Percentiles rank a stretch among this genome's conserved stretches.
phyloP scores from a whole-genome alignment of 92 coral and sea anemone species.

The Virgularia gustaviana region DNA sequence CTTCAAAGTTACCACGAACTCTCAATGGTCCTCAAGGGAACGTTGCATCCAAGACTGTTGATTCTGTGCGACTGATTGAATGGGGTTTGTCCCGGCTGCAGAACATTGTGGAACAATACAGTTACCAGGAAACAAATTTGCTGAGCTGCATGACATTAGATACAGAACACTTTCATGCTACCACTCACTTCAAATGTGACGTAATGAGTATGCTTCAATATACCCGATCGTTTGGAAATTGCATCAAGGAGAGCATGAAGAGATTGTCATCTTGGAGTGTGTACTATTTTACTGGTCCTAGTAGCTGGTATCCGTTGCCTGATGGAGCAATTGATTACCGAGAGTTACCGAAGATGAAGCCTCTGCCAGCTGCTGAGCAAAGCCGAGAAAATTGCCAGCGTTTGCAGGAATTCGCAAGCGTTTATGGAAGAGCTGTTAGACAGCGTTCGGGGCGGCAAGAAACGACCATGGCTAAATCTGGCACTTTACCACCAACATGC shows the following conservation, averaged over 20 bases:
- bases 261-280: conserved; percentile 50
- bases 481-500: conserved; percentile 40
- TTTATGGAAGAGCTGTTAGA: conserved; percentile 32
- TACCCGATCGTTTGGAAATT: conserved; percentile 39
- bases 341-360: conserved; percentile 35
- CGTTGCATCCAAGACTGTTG: conserved; percentile 6
- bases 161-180: conserved; percentile 38
- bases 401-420: conserved; percentile 27
- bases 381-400: conserved; percentile 39
- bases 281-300: conserved; percentile 35
- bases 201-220: conserved; percentile 49
- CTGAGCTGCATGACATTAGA: conserved; percentile 50
- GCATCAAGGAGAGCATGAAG: conserved; percentile 48
- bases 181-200: conserved; percentile 37
- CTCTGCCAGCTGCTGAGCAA: conserved; percentile 29
- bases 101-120: conserved; percentile 8
- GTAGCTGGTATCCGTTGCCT: conserved; percentile 35
- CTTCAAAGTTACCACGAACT: conserved; percentile 7
- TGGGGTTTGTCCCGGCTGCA: neutral
- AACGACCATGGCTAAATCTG: conserved; percentile 41
- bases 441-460: conserved; percentile 45
- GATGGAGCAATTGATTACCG: conserved; percentile 29
- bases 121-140: conserved; percentile 30
- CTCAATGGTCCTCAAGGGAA: conserved; percentile 22
- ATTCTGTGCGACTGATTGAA: neutral